These are phyloP conservation scores for Otus sunia DNA, from an alignment of 2,113 vertebrate species.

Conservation along the genomic window DNA sequence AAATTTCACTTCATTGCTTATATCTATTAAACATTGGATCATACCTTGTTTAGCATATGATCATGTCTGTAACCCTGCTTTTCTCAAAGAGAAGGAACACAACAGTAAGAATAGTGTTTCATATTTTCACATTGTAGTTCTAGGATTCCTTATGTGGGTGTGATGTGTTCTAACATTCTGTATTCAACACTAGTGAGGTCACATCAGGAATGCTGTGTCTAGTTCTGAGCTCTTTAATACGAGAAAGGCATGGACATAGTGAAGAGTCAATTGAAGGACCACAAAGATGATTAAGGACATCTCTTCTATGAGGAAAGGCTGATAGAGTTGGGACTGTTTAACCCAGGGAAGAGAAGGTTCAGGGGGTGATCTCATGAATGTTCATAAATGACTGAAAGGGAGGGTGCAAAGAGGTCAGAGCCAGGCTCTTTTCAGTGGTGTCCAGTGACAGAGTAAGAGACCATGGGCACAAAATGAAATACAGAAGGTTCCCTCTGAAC, in stretches of 20 bases:
- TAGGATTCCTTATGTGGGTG: background rate
- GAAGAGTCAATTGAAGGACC: background rate
- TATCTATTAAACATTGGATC: background rate
- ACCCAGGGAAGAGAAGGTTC: background rate
- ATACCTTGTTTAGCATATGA: background rate
- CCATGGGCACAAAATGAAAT: background rate
- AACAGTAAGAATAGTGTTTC: background rate
- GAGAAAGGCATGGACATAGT: background rate
- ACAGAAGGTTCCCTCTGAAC: background rate
- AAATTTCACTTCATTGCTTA: background rate
- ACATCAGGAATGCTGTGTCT: background rate
- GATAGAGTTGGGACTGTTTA: background rate
- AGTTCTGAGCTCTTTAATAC: background rate
- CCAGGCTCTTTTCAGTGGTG: background rate
- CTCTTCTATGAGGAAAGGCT: background rate
- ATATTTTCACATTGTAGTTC: background rate
- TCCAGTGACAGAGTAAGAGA: background rate
- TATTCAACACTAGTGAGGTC: background rate
- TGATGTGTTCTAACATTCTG: background rate
- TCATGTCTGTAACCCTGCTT: background rate
- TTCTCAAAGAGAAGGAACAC: background rate
- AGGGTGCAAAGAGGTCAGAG: fast-evolving
- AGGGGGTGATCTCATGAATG: background rate
- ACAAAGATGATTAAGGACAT: background rate
- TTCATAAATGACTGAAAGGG: background rate